These are phyloP conservation scores for Callipepla californica DNA, from an alignment of 2,113 vertebrate genomes.

Conservation along the genomic window DNA sequence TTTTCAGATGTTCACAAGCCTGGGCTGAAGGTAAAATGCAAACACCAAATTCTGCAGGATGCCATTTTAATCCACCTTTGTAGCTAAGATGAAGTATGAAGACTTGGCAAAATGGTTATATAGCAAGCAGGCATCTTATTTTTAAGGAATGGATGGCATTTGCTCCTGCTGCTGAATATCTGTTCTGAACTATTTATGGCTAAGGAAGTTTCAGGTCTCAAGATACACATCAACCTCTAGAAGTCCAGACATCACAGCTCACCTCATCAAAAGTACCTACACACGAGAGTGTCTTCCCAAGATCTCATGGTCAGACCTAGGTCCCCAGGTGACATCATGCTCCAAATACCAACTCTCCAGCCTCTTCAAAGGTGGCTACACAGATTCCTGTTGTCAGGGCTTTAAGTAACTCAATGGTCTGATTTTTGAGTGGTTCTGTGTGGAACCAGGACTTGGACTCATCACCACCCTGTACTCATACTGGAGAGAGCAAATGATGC, in stretches of 20 bases:
- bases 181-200: background rate
- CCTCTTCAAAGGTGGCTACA: background rate
- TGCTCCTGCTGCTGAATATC: background rate
- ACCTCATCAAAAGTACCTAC: background rate
- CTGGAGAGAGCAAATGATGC: constrained; percentile 15
- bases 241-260: background rate
- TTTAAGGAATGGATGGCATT: background rate
- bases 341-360: background rate
- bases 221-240: too few relatives aligned
- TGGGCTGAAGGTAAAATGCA: background rate
- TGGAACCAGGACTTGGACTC: too few relatives aligned
- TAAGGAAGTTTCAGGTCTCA: background rate
- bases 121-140: background rate
- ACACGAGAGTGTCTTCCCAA: background rate
- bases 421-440: too few relatives aligned
- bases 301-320: background rate
- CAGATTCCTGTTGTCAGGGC: background rate
- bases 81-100: background rate
- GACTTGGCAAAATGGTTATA: background rate
- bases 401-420: background rate
- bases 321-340: background rate
- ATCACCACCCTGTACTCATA: background rate
- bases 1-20: background rate
- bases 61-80: background rate
- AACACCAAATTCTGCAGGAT: background rate